These are phyloP conservation scores for Chunga burmeisteri DNA, from an alignment of 2,113 vertebrate species.

Conservation along the genomic window DNA sequence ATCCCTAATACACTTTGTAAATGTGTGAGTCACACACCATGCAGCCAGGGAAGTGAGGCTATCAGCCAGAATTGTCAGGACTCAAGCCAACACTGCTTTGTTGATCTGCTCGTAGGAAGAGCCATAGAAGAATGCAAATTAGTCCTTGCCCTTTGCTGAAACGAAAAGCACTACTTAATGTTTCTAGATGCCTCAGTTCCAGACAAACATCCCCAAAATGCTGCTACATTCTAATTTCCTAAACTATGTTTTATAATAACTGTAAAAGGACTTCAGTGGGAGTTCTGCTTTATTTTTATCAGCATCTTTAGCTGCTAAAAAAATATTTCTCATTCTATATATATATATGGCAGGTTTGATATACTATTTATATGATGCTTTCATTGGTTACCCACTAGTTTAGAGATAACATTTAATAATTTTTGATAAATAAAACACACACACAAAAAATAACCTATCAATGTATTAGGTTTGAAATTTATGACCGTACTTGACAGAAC, in stretches of 20 bases:
- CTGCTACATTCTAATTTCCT: background rate
- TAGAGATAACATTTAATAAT: background rate
- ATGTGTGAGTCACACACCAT: conserved; percentile 51
- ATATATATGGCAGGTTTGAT: background rate
- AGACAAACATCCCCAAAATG: background rate
- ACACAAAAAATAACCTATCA: background rate
- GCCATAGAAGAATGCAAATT: conserved; percentile 40
- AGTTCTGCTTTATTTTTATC: background rate
- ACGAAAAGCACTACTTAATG: background rate
- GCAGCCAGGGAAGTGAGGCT: conserved; percentile 24
- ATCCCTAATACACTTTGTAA: conserved; percentile 24
- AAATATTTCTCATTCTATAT: background rate
- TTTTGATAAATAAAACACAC: background rate
- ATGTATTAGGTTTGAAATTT: background rate
- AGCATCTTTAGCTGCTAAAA: background rate
- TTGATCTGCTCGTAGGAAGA: conserved; percentile 16
- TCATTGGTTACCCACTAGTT: background rate
- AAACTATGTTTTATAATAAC: background rate
- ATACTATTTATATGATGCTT: background rate
- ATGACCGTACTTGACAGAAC: background rate
- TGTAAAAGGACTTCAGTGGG: background rate
- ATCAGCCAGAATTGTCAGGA: conserved; percentile 48
- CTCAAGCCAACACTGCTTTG: conserved; percentile 31
- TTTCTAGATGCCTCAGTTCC: conserved; percentile 24
- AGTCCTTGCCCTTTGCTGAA: conserved; percentile 22